These are phyloP conservation scores for Pachycephala philippinensis DNA, from an alignment of 2,113 vertebrate species.

Conservation along the genomic window DNA sequence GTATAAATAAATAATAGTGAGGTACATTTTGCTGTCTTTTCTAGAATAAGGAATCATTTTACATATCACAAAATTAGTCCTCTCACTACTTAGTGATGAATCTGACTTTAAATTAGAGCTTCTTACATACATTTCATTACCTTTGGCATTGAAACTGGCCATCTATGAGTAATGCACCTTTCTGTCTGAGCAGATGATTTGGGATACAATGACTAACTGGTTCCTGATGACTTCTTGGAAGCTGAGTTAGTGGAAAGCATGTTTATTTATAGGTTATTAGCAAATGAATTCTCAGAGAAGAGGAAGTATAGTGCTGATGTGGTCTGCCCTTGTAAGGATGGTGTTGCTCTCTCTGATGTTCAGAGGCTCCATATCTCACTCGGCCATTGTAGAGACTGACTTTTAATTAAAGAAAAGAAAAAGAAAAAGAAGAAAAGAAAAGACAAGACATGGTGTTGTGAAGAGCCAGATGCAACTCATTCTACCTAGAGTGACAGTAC, in stretches of 20 bases:
- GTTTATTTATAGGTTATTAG: background rate
- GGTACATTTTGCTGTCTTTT: background rate
- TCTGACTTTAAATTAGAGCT: background rate
- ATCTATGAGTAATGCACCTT: background rate
- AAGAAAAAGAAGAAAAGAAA: background rate
- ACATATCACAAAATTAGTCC: background rate
- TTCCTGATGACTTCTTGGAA: background rate
- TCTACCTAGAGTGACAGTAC: background rate
- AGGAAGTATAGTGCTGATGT: background rate
- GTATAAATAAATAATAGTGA: background rate
- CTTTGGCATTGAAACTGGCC: background rate
- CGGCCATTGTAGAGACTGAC: background rate
- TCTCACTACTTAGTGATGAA: background rate
- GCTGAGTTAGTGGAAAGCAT: background rate
- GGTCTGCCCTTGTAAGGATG: background rate
- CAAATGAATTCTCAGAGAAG: background rate
- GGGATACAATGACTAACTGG: background rate
- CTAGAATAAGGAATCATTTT: background rate
- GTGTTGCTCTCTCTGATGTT: background rate
- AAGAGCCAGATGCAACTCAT: background rate
- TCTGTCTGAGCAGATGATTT: background rate
- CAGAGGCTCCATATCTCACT: background rate
- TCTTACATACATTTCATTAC: background rate
- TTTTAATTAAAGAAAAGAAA: background rate
- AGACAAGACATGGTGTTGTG: accelerated